Conservation (phyloP, 2,888 invertebrate species). For the Phyto melanocephala region DNA sequence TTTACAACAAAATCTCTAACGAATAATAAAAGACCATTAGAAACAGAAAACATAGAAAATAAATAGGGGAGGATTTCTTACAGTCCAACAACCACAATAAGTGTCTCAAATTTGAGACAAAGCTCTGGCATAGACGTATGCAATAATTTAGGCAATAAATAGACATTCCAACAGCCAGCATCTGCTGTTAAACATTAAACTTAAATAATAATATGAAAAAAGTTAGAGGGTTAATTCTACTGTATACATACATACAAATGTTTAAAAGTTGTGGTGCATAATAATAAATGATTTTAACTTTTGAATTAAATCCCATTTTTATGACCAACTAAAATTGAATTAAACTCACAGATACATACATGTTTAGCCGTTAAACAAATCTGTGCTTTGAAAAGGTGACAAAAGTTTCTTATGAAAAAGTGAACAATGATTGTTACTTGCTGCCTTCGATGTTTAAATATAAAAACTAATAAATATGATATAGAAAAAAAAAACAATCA, state of each 20-base stretch:
- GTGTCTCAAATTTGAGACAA: conserved; percentile 59
- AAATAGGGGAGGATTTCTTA: conserved; percentile 22
- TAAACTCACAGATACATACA: conserved; percentile 1
- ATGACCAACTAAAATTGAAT: conserved; percentile 61
- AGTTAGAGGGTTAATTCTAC: conserved; percentile 4
- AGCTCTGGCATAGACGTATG: conserved; percentile 22
- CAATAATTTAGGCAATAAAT: conserved; percentile 31
- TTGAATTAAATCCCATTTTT: conserved; percentile 69
- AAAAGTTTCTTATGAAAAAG: neutral
- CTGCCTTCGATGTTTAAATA: neutral
- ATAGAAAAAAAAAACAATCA: neutral
- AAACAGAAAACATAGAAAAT: neutral
- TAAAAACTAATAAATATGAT: neutral
- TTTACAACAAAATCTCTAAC: conserved; percentile 56
- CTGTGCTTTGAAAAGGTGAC: neutral
- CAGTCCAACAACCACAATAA: conserved; percentile 46
- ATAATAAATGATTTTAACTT: conserved; percentile 24
- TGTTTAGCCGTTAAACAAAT: conserved; percentile 10
- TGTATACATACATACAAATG: conserved; percentile 39
- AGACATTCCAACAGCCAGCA: conserved; percentile 48
- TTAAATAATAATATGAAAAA: no score
- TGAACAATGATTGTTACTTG: neutral
- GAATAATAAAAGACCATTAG: conserved; percentile 46
- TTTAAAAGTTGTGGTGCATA: conserved; percentile 26
- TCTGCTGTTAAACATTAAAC: conserved; percentile 17